Percentiles rank a stretch among this genome's conserved stretches.
Conservation (phyloP, 2,888 invertebrate genomes). For the Exocentrus adspersus region DNA sequence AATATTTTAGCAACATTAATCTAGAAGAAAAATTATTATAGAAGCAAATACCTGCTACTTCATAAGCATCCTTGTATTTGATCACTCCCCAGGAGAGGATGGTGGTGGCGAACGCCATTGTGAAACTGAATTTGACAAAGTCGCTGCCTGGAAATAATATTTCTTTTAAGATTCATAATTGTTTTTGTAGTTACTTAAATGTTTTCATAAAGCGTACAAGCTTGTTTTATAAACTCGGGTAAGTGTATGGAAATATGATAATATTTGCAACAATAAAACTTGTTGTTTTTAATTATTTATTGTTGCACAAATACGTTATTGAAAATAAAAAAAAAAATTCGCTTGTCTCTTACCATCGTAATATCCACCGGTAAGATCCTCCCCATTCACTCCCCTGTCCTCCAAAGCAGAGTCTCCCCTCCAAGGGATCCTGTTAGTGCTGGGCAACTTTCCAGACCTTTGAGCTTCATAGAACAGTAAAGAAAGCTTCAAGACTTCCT, state of each 20-base stretch:
- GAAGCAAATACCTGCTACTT: constrained; percentile 61
- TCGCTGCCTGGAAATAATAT: constrained; percentile 69
- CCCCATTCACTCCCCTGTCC: constrained; percentile 65
- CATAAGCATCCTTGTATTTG: constrained; percentile 66
- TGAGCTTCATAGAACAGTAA: constrained; percentile 69
- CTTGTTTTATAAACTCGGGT: not conserved
- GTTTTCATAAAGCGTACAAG: not conserved
- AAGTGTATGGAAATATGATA: too few species aligned
- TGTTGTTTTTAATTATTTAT: too few species aligned
- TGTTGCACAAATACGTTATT: not conserved
- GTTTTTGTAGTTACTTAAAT: too few species aligned
- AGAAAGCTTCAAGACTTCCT: constrained; percentile 64
- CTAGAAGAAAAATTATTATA: too few species aligned
- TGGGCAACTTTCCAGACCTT: constrained; percentile 66
- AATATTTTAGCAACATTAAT: not conserved
- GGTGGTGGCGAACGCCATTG: constrained; percentile 68
- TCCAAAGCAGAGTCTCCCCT: constrained; percentile 66
- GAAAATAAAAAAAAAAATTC: not conserved
- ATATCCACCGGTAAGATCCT: constrained; percentile 69
- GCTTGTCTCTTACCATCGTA: constrained; percentile 67
- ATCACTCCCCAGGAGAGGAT: constrained; percentile 67
- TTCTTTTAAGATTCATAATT: too few species aligned
- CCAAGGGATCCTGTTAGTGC: constrained; percentile 66
- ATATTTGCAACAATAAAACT: too few species aligned
- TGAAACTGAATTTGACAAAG: constrained; percentile 69